phyloP scores from a whole-genome alignment of 2,113 vertebrate species.

The Pituophis catenifer region DNA sequence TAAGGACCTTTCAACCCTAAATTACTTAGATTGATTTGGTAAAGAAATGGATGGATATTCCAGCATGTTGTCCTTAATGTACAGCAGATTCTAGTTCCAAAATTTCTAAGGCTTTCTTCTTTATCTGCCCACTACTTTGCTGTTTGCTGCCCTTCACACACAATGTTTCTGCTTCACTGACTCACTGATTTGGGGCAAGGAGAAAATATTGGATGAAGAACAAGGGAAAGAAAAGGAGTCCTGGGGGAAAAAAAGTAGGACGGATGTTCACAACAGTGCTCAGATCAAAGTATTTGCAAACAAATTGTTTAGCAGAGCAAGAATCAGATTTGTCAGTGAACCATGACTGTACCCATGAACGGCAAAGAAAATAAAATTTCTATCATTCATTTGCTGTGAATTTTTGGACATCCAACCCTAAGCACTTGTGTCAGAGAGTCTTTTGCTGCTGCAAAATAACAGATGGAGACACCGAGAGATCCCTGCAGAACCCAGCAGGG shows the following conservation, averaged over 20 bases:
- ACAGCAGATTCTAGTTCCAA: not conserved
- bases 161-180: not conserved
- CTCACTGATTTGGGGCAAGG: not conserved
- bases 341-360: rapidly evolving
- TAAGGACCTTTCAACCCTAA: not conserved
- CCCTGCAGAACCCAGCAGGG: conserved; percentile 8
- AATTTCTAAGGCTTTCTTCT: not conserved
- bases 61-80: not conserved
- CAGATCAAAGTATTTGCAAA: not conserved
- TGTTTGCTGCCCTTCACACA: not conserved
- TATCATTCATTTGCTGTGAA: not conserved
- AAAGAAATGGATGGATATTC: not conserved
- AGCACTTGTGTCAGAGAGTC: conserved; percentile 15
- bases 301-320: conserved; percentile 18
- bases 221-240: not conserved
- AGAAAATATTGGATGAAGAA: not conserved
- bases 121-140: not conserved
- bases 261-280: not conserved
- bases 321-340: not conserved
- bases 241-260: not conserved
- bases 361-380: not conserved
- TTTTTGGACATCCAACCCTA: not conserved
- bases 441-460: not conserved
- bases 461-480: conserved; percentile 26
- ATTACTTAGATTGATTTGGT: not conserved